Percentiles rank a stretch among this genome's conserved stretches.
Conservation (phyloP, 1,140 invertebrate genomes). For the Lepidurus arcticus region DNA sequence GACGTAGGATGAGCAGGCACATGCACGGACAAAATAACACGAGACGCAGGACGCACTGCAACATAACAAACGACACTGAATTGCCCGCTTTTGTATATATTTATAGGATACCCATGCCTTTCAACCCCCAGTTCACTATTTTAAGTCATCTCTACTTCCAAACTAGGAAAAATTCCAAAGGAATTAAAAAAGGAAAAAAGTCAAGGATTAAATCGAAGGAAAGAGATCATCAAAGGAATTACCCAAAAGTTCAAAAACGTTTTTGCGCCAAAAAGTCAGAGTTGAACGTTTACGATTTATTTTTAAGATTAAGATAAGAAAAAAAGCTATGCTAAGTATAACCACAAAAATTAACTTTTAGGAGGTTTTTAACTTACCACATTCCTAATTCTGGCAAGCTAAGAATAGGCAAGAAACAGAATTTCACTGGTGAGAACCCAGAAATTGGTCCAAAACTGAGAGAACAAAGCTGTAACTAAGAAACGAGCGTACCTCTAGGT, state of each 20-base stretch:
- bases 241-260: neutral
- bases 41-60: conserved; percentile 3
- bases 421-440: neutral
- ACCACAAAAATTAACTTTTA: neutral
- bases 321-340: neutral
- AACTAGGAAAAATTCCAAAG: conserved; percentile 6
- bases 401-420: neutral
- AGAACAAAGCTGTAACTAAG: neutral
- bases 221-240: neutral
- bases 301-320: no score
- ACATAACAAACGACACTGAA: conserved; percentile 23
- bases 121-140: neutral
- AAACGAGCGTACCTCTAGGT: neutral
- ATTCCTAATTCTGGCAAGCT: conserved; percentile 19
- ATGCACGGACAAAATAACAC: conserved; percentile 14
- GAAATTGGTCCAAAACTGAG: neutral
- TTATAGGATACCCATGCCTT: neutral
- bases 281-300: neutral
- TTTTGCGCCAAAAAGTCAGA: neutral
- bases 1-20: conserved; percentile 20
- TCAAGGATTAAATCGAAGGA: neutral
- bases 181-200: neutral
- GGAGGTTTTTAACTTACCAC: neutral
- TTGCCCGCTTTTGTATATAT: neutral
- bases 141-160: neutral